A percentile compares a stretch with the other conserved stretches of the same genome.
These are phyloP conservation scores for Gallinago jamesoni DNA, from an alignment of 2,113 vertebrate species.

Conservation along the genomic window DNA sequence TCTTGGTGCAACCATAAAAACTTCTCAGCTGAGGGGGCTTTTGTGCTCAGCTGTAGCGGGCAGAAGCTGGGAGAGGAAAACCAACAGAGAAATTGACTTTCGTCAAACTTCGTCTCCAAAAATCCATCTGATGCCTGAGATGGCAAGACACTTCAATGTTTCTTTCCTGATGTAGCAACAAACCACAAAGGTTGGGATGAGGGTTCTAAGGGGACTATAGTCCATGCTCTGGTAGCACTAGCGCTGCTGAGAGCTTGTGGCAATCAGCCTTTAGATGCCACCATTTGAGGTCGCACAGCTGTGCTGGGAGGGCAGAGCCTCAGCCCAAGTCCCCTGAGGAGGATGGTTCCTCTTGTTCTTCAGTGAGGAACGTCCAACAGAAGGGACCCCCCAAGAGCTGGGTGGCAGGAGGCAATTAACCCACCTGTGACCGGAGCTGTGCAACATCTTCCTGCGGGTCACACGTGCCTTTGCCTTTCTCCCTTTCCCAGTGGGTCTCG, in stretches of 20 bases:
- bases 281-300: fast-evolving
- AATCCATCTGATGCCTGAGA: neutral
- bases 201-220: neutral
- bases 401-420: neutral
- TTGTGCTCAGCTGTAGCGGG: neutral
- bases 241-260: neutral
- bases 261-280: neutral
- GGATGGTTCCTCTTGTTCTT: neutral
- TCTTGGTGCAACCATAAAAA: neutral
- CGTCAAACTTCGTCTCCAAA: neutral
- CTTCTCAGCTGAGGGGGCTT: neutral
- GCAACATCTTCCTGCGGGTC: neutral
- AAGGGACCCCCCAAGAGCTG: neutral
- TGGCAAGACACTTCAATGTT: neutral
- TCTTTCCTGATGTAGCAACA: neutral
- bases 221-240: neutral
- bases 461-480: neutral
- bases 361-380: fast-evolving
- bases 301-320: neutral
- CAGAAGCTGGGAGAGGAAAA: neutral
- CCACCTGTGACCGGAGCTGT: fast-evolving
- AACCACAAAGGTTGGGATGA: neutral
- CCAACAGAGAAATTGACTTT: neutral
- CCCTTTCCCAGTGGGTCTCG: neutral
- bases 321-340: neutral